Evolutionary conservation across 2,113 vertebrate species (phyloP).

Genomic region (Hucho hucho): DNA sequence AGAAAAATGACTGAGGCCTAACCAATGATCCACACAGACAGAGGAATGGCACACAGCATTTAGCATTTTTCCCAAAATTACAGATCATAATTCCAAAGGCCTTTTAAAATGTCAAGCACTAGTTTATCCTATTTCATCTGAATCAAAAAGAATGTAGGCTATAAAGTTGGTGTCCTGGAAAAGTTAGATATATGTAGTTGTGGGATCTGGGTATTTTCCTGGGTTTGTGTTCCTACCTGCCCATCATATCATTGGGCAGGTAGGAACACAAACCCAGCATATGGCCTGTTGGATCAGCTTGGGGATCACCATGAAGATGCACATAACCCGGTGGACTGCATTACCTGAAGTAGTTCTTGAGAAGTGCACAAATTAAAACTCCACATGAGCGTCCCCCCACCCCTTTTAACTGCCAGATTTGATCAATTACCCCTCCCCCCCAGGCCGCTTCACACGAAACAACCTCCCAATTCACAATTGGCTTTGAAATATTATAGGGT

Average conservation of each 20-base stretch:
- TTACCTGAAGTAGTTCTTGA: neutral
- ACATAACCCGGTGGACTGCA: neutral
- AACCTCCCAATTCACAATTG: constrained; percentile 7
- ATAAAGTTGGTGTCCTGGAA: neutral
- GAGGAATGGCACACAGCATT: neutral
- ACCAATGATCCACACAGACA: neutral
- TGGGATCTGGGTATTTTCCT: neutral
- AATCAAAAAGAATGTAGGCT: neutral
- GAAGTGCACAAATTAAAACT: neutral
- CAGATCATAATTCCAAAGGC: neutral
- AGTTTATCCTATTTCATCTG: neutral
- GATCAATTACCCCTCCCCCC: constrained; percentile 19
- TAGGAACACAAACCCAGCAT: neutral
- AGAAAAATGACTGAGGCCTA: neutral
- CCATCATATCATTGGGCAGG: neutral
- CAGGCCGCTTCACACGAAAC: neutral
- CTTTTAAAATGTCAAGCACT: neutral
- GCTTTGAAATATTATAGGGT: constrained; percentile 33
- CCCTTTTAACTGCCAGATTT: constrained; percentile 24
- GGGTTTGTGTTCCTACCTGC: neutral
- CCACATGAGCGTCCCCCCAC: neutral
- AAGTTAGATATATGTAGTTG: neutral
- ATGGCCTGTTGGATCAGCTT: neutral
- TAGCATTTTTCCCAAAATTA: neutral
- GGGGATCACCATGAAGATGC: neutral